Conservation (phyloP, 2,888 invertebrate species). For the Acrobasis repandana region DNA sequence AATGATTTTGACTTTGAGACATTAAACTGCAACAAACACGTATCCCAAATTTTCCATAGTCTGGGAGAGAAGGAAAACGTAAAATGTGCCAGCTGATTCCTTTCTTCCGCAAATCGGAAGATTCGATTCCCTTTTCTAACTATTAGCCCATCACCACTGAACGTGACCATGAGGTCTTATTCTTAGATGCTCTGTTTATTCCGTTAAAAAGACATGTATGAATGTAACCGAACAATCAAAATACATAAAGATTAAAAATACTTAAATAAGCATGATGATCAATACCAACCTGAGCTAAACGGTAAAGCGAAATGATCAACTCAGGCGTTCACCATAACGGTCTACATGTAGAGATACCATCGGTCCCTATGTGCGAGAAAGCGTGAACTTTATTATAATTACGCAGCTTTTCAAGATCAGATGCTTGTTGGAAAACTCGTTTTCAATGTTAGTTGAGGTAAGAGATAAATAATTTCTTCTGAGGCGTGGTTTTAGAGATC, state of each 20-base stretch:
- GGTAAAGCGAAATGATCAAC: background rate
- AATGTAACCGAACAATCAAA: background rate
- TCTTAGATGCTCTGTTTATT: no score
- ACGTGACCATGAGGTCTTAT: no score
- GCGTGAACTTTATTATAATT: conserved; percentile 22
- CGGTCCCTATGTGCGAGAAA: conserved; percentile 24
- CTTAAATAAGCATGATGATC: conserved; percentile 4
- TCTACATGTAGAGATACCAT: conserved; percentile 4
- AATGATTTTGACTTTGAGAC: no score
- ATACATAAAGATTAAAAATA: background rate
- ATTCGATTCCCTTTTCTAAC: no score
- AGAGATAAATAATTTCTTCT: no score
- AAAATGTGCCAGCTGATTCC: no score
- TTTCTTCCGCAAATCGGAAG: no score
- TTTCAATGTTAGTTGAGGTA: background rate
- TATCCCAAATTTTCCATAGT: no score
- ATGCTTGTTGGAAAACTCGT: conserved; percentile 1
- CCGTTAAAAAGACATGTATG: background rate
- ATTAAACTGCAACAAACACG: no score
- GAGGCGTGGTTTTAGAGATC: no score
- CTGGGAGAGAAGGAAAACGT: no score
- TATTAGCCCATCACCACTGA: no score
- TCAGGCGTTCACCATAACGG: conserved; percentile 14
- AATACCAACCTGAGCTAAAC: conserved; percentile 4
- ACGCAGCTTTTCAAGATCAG: background rate